Base-by-base conservation (phyloP, 64 coral and sea anemone genomes). In the Montipora foliosa region DNA sequence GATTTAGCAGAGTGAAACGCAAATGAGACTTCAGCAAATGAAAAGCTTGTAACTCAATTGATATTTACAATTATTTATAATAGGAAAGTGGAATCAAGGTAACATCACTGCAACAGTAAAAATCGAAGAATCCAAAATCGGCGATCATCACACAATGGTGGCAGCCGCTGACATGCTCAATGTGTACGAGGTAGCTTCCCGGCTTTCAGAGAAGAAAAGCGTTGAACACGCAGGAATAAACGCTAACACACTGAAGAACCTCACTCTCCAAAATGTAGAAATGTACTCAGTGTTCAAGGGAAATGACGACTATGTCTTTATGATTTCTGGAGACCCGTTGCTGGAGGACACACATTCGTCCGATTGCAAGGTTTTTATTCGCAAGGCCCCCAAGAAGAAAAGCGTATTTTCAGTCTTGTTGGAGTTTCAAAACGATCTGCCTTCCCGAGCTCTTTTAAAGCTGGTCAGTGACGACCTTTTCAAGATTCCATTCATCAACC, bases 261-360 rank as follows among this genome's bases (percentile, higher is more conserved):
- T 95, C 3, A 92, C 80, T 68, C 73, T 99, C 8, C 73, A 90
- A 59, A 87, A 99, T 49, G 95, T 95, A 12, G 98, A 99, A 50
- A 94, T 99, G 92, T 99, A 99, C 67, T 92, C 95, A 16, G 98
- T 99, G 4, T 99, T 99, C 45, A 96, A 99, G 90, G 95, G 94
- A 8, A 88, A 86, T 16, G 89, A 89, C 4, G 95, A 99, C 48
- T 96, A 96, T 50, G 98, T 99, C 0, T 99, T 96, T 16, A 92
- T 99, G 95, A 92, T 96, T 57, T 96, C 98, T 64, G 98, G 98
- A 61, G 76, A 89, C 4, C 95, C 95, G 4, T 72, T 68, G 17
- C 67, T 96, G n/a, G 49, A 83, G 19, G 89, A 90, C 8, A 96
- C 88, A 4, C 81, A 79, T 48, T 84, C 90, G 0, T 82, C 91